Conservation (phyloP, 1,140 invertebrate species). For the Micrasema minimum region DNA sequence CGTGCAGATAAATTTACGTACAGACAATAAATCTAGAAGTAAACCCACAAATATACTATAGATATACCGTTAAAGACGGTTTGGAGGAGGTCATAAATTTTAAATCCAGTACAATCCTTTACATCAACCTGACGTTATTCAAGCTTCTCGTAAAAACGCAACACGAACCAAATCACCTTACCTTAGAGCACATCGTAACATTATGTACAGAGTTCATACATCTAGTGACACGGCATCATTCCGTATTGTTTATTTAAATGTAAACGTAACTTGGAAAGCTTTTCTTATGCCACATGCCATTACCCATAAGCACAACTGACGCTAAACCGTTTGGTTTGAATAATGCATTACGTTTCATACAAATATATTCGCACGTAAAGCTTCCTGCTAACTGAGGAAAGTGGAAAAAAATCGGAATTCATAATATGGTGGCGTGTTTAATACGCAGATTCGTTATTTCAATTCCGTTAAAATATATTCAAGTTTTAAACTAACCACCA, state of each 20-base stretch:
- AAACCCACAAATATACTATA: too few relatives aligned
- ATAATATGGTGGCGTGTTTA: too few relatives aligned
- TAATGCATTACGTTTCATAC: too few relatives aligned
- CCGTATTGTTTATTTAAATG: conserved; percentile 37
- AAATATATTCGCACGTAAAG: too few relatives aligned
- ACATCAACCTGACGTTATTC: conserved; percentile 30
- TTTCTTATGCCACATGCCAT: conserved; percentile 22
- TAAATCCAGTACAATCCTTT: conserved; percentile 48
- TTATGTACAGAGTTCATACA: not conserved
- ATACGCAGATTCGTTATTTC: too few relatives aligned
- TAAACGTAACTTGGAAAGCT: not conserved
- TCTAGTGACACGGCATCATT: conserved; percentile 20
- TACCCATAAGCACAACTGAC: not conserved
- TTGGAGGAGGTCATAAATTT: conserved; percentile 41
- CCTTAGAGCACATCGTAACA: not conserved
- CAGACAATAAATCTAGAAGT: too few relatives aligned
- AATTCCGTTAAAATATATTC: too few relatives aligned
- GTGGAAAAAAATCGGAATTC: too few relatives aligned
- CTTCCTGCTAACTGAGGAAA: too few relatives aligned
- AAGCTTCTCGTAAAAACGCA: conserved; percentile 24
- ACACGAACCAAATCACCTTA: conserved; percentile 13
- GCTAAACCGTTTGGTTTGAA: not conserved
- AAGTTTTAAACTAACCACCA: too few relatives aligned
- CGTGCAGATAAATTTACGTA: too few relatives aligned
- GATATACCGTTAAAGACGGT: conserved; percentile 44